These are phyloP conservation scores for Lutjanus erythropterus DNA, from an alignment of 2,113 vertebrate genomes.

Conservation along the genomic window DNA sequence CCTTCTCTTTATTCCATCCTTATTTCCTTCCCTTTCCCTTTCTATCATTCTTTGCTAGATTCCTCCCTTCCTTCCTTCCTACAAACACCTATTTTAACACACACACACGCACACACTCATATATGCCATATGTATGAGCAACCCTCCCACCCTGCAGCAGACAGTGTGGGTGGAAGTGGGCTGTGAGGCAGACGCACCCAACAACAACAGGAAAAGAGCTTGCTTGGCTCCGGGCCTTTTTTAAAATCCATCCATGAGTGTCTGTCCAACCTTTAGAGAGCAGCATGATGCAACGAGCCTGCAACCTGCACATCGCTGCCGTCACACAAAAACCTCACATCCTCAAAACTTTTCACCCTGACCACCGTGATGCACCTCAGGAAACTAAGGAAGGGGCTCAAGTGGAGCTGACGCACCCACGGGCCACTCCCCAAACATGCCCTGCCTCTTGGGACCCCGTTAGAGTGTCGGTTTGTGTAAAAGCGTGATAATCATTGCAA, in stretches of 20 bases:
- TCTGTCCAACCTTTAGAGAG: slow-evolving; percentile 58
- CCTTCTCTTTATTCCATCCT: neutral
- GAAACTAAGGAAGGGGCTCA: slow-evolving; percentile 5
- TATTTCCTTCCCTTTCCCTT: neutral
- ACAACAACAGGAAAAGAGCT: slow-evolving; percentile 73
- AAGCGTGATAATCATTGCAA: neutral
- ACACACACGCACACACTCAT: neutral
- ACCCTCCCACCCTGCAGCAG: slow-evolving; percentile 54
- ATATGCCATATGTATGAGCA: slow-evolving; percentile 42
- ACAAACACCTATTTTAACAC: neutral
- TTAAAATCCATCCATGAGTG: slow-evolving; percentile 45
- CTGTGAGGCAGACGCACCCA: slow-evolving; percentile 71
- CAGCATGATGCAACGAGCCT: slow-evolving; percentile 74
- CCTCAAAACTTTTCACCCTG: neutral
- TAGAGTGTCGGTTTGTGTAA: neutral
- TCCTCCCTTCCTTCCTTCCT: neutral
- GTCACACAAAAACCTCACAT: slow-evolving; percentile 39
- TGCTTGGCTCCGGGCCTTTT: slow-evolving; percentile 50
- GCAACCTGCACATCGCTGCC: slow-evolving; percentile 54
- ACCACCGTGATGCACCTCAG: slow-evolving; percentile 8
- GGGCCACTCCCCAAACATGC: neutral
- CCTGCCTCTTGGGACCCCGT: neutral
- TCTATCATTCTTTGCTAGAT: neutral
- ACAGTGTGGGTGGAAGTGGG: slow-evolving; percentile 69
- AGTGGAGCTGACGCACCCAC: neutral